Evolutionary conservation across 2,888 invertebrate genomes (phyloP), one percentile per base, ranked within the genome.

Genomic region (Drosophila nr. fundita): DNA sequence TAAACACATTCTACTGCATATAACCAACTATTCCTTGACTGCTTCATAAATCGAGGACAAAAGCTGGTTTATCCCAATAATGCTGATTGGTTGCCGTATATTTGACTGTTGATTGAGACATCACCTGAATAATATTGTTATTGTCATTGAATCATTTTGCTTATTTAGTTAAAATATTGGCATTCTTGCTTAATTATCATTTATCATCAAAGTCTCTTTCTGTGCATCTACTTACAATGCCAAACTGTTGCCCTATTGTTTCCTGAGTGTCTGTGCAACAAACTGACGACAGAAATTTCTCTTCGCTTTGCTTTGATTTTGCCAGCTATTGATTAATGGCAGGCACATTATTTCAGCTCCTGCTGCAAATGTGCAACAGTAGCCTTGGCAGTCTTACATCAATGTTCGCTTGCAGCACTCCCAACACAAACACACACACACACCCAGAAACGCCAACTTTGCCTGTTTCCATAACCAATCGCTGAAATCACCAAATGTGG

Each of bases 401-500:
- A 10, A 29, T 21, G 15, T 21, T n/a, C 30, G n/a, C 36, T 42
- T 36, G 38, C 40, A 21, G 8, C 55, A 38, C 38, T 27, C 27
- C 6, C 36, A 18, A 30, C 27, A 32, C 10, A 18, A 42, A 18
- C n/a, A 7, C 11, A 29, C 40, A n/a, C 15, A 4, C 32, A 15
- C n/a, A 11, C 11, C 4, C 2, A 6, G n/a, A n/a, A 6, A 6
- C 18, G 15, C 10, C 27, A 50, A 42, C 24, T 36, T 8, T n/a
- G 30, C 42, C 50, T 13, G 57, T 38, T 64, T 50, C 61, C 67
- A 64, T 62, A 78, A 78, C 79, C 68, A 78, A 78, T 79, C 80
- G 80, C 61, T 38, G 49, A 76, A 79, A 75, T 79, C 66, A 55
- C 54, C 75, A 78, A 69, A 70, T 70, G 70, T 38, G 42, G 27